Evolutionary conservation across 2,113 vertebrate species (phyloP).

Genomic region (Cephalopholis sonnerati): DNA sequence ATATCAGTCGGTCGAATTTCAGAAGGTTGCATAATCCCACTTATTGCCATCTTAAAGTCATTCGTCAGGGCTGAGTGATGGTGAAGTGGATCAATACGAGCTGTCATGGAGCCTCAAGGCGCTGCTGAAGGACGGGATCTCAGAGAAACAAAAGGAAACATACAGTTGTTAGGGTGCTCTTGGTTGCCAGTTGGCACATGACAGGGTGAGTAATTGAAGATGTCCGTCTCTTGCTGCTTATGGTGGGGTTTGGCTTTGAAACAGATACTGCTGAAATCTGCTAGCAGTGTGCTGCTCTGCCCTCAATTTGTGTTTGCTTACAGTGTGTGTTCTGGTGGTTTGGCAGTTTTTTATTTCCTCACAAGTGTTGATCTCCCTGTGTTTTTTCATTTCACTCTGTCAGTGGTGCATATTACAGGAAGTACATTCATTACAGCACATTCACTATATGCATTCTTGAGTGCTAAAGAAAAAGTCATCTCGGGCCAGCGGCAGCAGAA

Average conservation of each 20-base stretch:
- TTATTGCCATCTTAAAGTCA: slow-evolving; percentile 73
- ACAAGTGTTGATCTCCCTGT: slow-evolving; percentile 18
- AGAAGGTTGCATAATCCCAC: slow-evolving; percentile 77
- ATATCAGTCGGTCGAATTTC: slow-evolving; percentile 69
- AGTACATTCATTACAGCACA: not conserved
- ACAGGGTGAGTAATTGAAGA: slow-evolving; percentile 69
- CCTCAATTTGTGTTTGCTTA: slow-evolving; percentile 52
- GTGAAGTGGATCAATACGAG: slow-evolving; percentile 78
- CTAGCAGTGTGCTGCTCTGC: slow-evolving; percentile 45
- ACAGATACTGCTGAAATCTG: slow-evolving; percentile 50
- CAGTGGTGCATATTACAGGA: slow-evolving; percentile 5
- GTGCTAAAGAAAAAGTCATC: slow-evolving; percentile 1
- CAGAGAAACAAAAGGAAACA: slow-evolving; percentile 77
- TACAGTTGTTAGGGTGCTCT: slow-evolving; percentile 67
- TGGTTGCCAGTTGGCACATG: slow-evolving; percentile 73
- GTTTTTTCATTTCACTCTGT: slow-evolving; percentile 13
- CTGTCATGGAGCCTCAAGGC: slow-evolving; percentile 71
- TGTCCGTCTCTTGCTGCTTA: slow-evolving; percentile 58
- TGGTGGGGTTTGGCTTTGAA: slow-evolving; percentile 61
- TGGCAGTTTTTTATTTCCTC: slow-evolving; percentile 32
- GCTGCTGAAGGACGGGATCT: slow-evolving; percentile 60
- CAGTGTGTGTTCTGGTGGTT: slow-evolving; percentile 40
- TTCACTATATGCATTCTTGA: not conserved
- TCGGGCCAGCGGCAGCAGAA: not conserved
- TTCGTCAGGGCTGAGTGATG: slow-evolving; percentile 79